A percentile compares a stretch with the other conserved stretches of the same genome.
Evolutionary conservation across 2,113 vertebrate genomes (phyloP).

Genomic region (Brienomyrus brachyistius): DNA sequence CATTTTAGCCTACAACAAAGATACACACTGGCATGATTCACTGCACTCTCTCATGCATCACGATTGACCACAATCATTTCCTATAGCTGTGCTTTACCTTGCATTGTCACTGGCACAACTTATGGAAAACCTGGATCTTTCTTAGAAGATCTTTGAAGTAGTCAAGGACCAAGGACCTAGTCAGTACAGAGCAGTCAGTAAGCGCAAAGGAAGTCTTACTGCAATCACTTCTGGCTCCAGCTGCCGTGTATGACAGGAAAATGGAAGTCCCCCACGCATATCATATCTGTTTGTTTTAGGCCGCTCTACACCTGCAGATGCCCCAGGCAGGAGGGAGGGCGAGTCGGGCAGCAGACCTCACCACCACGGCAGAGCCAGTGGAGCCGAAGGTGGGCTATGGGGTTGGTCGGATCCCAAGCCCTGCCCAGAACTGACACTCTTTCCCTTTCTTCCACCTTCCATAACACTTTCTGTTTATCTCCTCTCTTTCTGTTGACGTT

Average conservation of each 20-base stretch:
- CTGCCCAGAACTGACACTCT: not conserved
- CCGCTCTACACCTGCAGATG: slow-evolving; percentile 63
- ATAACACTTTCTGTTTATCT: not conserved
- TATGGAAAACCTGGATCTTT: not conserved
- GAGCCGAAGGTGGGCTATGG: slow-evolving; percentile 84
- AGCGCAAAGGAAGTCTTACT: not conserved
- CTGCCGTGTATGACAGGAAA: not conserved
- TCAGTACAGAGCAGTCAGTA: not conserved
- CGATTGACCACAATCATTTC: not conserved
- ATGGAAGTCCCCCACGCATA: slow-evolving; percentile 48
- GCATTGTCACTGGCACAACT: not conserved
- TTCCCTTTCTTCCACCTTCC: not conserved
- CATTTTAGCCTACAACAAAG: not conserved
- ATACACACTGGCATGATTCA: not conserved
- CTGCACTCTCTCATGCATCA: not conserved
- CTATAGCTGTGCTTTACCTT: not conserved
- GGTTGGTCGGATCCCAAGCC: slow-evolving; percentile 46
- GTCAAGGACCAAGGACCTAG: not conserved
- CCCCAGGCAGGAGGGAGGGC: slow-evolving; percentile 80
- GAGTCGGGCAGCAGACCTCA: slow-evolving; percentile 78
- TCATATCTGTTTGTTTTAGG: slow-evolving; percentile 62
- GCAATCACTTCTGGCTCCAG: slow-evolving; percentile 24
- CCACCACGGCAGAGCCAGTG: slow-evolving; percentile 72
- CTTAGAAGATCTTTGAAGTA: not conserved
- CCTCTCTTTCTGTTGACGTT: not conserved